These are phyloP conservation scores for Cyclophora albipunctata DNA, from an alignment of 2,888 invertebrate genomes.

Conservation along the genomic window DNA sequence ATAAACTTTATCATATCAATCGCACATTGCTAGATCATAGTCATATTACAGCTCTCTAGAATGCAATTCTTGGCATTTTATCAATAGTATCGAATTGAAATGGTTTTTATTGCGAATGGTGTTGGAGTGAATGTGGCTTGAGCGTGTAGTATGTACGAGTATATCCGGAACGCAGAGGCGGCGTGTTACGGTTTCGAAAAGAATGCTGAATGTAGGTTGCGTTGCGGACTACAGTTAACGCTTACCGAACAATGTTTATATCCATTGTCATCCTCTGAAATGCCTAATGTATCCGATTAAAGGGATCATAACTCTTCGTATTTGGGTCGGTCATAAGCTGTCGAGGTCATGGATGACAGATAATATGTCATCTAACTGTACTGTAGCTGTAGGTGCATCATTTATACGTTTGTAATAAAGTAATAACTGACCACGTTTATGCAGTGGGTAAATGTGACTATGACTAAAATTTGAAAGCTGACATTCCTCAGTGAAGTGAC, in stretches of 20 bases:
- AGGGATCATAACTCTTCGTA: conserved; percentile 33
- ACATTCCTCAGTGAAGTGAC: conserved; percentile 28
- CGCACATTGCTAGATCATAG: conserved; percentile 38
- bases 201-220: conserved; percentile 75
- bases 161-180: conserved; percentile 71
- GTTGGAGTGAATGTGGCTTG: conserved; percentile 61
- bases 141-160: conserved; percentile 24
- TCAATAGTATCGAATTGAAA: conserved; percentile 41
- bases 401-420: background rate
- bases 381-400: background rate
- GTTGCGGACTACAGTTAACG: conserved; percentile 67
- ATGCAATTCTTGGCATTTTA: conserved; percentile 55
- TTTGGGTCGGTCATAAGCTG: conserved; percentile 19
- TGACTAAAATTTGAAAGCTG: conserved; percentile 29
- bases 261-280: conserved; percentile 51
- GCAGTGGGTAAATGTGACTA: background rate
- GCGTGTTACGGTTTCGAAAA: conserved; percentile 74
- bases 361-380: conserved; percentile 1
- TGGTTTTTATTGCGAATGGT: conserved; percentile 52
- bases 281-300: conserved; percentile 17
- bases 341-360: conserved; percentile 6
- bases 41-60: conserved; percentile 63
- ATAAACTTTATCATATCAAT: conserved; percentile 48
- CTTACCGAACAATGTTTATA: conserved; percentile 47
- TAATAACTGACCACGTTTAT: conserved; percentile 3